Evolutionary conservation across 2,888 invertebrate genomes (phyloP).

Genomic region (Carcina quercana): DNA sequence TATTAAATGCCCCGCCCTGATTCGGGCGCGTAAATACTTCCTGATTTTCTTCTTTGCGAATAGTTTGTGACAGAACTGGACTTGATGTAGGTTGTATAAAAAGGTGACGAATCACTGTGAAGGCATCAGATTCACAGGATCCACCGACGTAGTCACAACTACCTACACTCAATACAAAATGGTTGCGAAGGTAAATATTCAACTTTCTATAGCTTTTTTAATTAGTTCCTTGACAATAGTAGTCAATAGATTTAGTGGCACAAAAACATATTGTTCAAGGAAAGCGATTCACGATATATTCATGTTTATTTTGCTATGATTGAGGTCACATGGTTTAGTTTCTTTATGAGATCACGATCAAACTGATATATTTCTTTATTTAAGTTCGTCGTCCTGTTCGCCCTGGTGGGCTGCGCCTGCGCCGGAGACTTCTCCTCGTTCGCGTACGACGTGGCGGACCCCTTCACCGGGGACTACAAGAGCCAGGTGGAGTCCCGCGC

Average conservation of each 20-base stretch:
- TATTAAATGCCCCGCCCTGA: slow-evolving; percentile 9
- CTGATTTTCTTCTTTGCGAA: slow-evolving; percentile 15
- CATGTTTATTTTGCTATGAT: no score
- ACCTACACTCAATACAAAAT: slow-evolving; percentile 32
- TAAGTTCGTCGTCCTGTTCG: slow-evolving; percentile 45
- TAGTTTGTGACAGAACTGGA: slow-evolving; percentile 8
- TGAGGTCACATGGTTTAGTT: no score
- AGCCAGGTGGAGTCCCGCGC: slow-evolving; percentile 48
- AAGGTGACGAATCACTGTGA: slow-evolving; percentile 17
- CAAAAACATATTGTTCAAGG: slow-evolving; percentile 1
- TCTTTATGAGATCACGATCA: background rate
- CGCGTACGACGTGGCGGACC: slow-evolving; percentile 67
- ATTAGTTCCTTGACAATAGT: no score
- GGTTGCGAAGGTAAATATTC: slow-evolving; percentile 54
- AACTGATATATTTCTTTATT: slow-evolving; percentile 7
- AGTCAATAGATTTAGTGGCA: background rate
- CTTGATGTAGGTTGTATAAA: slow-evolving; percentile 32
- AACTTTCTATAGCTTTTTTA: no score
- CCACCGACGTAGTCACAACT: slow-evolving; percentile 42
- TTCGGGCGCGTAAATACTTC: slow-evolving; percentile 12
- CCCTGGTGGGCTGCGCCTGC: slow-evolving; percentile 34
- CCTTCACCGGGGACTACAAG: slow-evolving; percentile 66
- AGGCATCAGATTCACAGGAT: slow-evolving; percentile 32
- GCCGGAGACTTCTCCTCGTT: slow-evolving; percentile 49
- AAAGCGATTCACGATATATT: no score